Evolutionary conservation across 1,140 invertebrate species (phyloP), one percentile per base, ranked within the genome.

Genomic region (Oscheius sp.): DNA sequence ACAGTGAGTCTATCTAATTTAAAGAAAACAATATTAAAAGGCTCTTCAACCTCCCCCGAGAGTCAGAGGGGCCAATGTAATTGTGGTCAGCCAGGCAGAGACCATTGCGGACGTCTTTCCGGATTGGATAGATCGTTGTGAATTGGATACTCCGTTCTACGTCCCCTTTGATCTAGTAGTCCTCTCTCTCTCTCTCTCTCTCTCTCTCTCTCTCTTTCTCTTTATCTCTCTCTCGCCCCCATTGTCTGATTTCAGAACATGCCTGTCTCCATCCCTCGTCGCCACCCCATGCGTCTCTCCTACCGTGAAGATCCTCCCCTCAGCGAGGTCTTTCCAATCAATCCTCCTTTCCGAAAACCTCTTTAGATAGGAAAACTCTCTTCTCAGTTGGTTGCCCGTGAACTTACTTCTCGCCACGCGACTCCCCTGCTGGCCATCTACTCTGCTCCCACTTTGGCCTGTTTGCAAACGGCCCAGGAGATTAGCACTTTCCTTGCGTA

Each of bases 91-190:
- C 7, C 7, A 55, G 7, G 49, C 7, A 15, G 49, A 55, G 49
- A 55, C 7, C 49, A 55, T 55, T 13, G 49, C 49, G 7, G 49
- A 55, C 7, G 49, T 55, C 15, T 55, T 55, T 26, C 49, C 49
- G 49, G 49, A 55, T 26, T 55, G 49, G 49, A 55, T 55, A 7
- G 15, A 55, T 15, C 49, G 49, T 26, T 55, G 49, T 55, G 49
- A 55, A 23, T 26, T 55, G 7, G 49, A 55, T 55, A 23, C 23
- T 23, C 7, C 49, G 49, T 55, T 55, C 49, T 55, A 55, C 49
- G 49, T 55, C 15, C 49, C 49, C 49, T 55, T 55, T 26, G 49
- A 55, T 23, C 49, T 55, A 26, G 23, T 13, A 7, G 10, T 42
- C 10, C 38, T n/a, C 38, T 10, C n/a, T n/a, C 38, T 42, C 38